phyloP scores from a whole-genome alignment of 2,888 invertebrate species.

The Stenchaetothrips biformis region DNA sequence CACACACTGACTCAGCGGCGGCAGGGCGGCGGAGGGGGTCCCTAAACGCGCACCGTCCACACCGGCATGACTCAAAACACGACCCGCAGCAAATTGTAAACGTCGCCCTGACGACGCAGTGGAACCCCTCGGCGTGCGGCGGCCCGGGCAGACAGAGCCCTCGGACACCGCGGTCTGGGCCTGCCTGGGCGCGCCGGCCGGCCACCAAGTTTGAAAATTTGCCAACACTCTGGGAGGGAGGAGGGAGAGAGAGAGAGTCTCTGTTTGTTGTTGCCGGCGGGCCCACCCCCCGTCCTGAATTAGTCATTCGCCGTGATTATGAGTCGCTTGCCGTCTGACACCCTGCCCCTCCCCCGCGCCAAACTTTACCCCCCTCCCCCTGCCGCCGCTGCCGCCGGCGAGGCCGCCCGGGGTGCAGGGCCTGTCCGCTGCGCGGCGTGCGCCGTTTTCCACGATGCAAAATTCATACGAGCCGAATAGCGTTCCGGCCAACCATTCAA shows the following conservation, averaged over 20 bases:
- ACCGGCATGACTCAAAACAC: too few species aligned
- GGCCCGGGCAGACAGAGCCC: too few species aligned
- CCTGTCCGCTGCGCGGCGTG: too few species aligned
- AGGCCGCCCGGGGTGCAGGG: too few species aligned
- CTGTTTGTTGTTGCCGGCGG: constrained; percentile 14
- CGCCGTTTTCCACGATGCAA: too few species aligned
- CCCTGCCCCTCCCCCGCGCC: neutral
- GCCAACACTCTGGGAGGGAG: neutral
- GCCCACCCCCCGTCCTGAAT: neutral
- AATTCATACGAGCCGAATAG: too few species aligned
- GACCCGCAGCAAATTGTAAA: too few species aligned
- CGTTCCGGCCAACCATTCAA: too few species aligned
- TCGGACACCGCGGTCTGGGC: too few species aligned
- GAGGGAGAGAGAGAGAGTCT: neutral
- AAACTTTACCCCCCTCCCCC: neutral
- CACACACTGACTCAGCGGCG: neutral
- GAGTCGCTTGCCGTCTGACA: constrained; percentile 16
- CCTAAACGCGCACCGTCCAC: neutral
- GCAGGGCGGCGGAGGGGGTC: neutral
- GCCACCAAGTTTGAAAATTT: neutral
- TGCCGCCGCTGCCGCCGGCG: too few species aligned
- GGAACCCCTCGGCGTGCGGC: neutral
- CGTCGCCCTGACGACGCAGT: neutral
- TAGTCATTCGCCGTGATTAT: constrained; percentile 20
- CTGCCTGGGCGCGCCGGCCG: too few species aligned